Base-by-base conservation (phyloP, 1,140 invertebrate species). In the Goniozus legneri region DNA sequence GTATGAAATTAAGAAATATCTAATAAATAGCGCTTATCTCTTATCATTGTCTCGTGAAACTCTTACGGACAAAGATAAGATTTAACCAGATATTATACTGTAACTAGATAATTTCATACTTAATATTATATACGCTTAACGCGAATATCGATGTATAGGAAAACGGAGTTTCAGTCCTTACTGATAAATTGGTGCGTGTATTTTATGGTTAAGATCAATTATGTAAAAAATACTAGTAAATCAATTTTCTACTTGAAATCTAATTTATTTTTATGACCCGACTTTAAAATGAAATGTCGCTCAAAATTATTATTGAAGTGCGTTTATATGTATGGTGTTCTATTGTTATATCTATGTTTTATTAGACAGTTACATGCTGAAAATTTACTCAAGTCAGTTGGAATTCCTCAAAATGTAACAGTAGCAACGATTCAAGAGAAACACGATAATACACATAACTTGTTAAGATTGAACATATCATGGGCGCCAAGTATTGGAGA, bases 381-480 rank as follows among this genome's bases (percentile, higher is more conserved):
- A 31, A 21, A 19, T 34, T 15, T 12, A 33, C 20, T 1, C 6
- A 40, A 33, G 27, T 38, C 41, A 27, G 31, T 44, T n/a, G 47
- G 51, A 3, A 3, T 18, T 20, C 51, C 58, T 1, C 32, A 24
- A 21, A 59, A 59, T 24, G 33, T 59, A 34, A 47, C 32, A 10
- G 56, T 58, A 1, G 7, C 31, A 8, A 38, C 39, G 44, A 51
- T 36, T 8, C 14, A 8, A 43, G 7, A 18, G 35, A n/a, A 33
- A 16, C 20, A 1, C 4, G 8, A 43, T 6, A 18, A 41, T 31
- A n/a, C 15, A 6, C 15, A 39, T 2, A 48, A 47, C 7, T 45
- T 27, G 22, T 24, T 65, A 3, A 60, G 50, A 52, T 30, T 67
- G 1, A 67, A 67, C 22, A 16, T 67, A 18, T 64, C 64, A 3